Evolutionary conservation across 2,113 vertebrate genomes (phyloP), one percentile per base, ranked within the genome.

Genomic region (Phrynosoma blainvillii): DNA sequence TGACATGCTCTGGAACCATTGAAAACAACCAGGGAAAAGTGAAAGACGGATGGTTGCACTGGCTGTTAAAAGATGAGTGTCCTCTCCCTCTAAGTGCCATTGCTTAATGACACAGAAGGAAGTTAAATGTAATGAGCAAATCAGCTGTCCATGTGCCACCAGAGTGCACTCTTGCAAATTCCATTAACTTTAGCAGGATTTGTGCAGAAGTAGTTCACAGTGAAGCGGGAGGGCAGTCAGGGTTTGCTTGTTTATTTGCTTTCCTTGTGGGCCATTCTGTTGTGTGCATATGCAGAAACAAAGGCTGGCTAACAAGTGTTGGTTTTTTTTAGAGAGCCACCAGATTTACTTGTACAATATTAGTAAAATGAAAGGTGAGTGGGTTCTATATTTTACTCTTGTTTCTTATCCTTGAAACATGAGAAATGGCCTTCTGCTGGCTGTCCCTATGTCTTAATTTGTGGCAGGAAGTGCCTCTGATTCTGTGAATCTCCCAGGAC

Each of bases 81-180:
- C 27, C 23, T 79, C 16, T 79, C 78, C 18, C 78, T 79, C 78
- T 52, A 70, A 84, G 47, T 56, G 75, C n/a, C 65, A 56, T 78
- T 54, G 47, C 73, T 36, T 87, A 87, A 74, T 71, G 66, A 21
- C 12, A 32, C 54, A 68, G 40, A 52, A 87, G n/a, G 52, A 78
- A 40, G 65, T 84, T n/a, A 88, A 56, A 78, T 12, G 27, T n/a
- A 36, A 87, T 54, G 59, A 75, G 40, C 71, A 36, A 47, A 84
- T 56, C 47, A 20, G 70, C n/a, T 56, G 20, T 71, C 21, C 42
- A 40, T 18, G 36, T 40, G 74, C n/a, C 66, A 9, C 65, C n/a
- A 36, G 71, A 36, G 73, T 56, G 42, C 13, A 36, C 59, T 77
- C 27, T 16, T 77, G 52, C 52, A 82, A 77, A 77, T 78, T 40